Evolutionary conservation across 1,140 invertebrate genomes (phyloP).

Genomic region (Hormaphis cornu): DNA sequence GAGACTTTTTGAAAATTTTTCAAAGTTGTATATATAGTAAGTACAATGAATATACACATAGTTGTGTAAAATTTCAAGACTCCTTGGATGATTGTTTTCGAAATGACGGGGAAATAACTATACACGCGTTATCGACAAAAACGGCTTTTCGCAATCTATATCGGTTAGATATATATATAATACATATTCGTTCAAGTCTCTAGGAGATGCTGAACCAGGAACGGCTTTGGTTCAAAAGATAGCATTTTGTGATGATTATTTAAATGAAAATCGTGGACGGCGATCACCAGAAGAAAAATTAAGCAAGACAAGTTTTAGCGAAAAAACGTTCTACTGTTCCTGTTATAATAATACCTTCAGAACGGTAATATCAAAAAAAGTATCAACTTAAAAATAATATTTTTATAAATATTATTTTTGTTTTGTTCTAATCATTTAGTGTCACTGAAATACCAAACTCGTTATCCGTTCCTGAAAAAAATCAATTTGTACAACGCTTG

Average conservation of each 20-base stretch:
- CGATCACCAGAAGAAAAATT: slow-evolving; percentile 52
- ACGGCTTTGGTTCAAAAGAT: slow-evolving; percentile 77
- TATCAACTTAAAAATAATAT: neutral
- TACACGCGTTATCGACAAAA: too few relatives aligned
- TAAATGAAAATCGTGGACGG: slow-evolving; percentile 43
- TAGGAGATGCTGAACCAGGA: slow-evolving; percentile 53
- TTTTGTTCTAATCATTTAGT: slow-evolving; percentile 38
- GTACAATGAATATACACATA: too few relatives aligned
- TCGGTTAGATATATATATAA: too few relatives aligned
- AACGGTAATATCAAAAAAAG: slow-evolving; percentile 45
- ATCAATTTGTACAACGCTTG: slow-evolving; percentile 76
- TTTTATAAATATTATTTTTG: too few relatives aligned
- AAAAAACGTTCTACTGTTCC: slow-evolving; percentile 83
- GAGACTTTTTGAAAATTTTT: too few relatives aligned
- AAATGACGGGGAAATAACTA: too few relatives aligned
- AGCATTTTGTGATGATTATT: slow-evolving; percentile 81
- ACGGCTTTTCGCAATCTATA: too few relatives aligned
- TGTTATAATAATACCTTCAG: slow-evolving; percentile 85
- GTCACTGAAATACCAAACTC: slow-evolving; percentile 72
- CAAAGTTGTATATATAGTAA: too few relatives aligned
- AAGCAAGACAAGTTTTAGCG: slow-evolving; percentile 64
- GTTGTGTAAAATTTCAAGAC: too few relatives aligned
- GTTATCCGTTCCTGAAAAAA: slow-evolving; percentile 62
- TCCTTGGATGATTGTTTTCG: too few relatives aligned
- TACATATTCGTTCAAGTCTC: neutral